These are phyloP conservation scores for Petrocephalus zakoni DNA, from an alignment of 2,113 vertebrate species.

Conservation along the genomic window DNA sequence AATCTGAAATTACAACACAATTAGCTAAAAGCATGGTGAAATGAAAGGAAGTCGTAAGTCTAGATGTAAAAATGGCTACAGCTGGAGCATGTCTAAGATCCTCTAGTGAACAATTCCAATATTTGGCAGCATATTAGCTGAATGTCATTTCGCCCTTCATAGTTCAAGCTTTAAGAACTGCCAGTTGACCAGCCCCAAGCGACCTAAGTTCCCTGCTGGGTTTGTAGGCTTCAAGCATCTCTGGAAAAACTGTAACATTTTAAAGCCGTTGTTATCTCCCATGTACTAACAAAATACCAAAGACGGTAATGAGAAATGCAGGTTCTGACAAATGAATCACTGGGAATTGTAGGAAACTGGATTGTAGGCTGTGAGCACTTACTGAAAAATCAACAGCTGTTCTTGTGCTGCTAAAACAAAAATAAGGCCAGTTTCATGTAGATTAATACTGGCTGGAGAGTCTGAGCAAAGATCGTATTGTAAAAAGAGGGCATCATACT, in stretches of 20 bases:
- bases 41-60: not conserved
- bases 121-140: not conserved
- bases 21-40: not conserved
- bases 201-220: not conserved
- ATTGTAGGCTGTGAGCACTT: not conserved
- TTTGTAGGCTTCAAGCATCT: not conserved
- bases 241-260: not conserved
- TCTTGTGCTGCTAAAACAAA: not conserved
- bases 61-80: not conserved
- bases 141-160: not conserved
- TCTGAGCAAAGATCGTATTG: not conserved
- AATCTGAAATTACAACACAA: not conserved
- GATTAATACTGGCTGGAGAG: not conserved
- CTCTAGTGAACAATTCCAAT: not conserved
- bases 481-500: not conserved
- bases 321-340: not conserved
- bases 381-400: not conserved
- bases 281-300: not conserved
- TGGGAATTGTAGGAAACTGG: not conserved
- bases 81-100: not conserved
- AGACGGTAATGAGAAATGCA: not conserved
- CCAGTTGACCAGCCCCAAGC: not conserved
- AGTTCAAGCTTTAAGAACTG: not conserved
- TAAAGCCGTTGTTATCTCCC: not conserved
- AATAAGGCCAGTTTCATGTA: not conserved